phyloP scores from a whole-genome alignment of 2,888 invertebrate species.

The Drosophila infuscata region DNA sequence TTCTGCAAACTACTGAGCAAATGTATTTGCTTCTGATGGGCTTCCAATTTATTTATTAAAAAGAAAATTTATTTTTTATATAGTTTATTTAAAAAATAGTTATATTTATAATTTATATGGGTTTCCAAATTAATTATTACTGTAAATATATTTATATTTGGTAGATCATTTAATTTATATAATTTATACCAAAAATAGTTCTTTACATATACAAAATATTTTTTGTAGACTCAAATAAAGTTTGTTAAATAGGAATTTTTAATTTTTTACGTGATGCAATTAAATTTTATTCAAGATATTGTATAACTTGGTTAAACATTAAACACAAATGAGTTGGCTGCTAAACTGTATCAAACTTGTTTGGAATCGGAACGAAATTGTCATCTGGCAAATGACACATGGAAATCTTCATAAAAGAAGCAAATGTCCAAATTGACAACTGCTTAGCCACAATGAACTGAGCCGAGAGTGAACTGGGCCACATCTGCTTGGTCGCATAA shows the following conservation, averaged over 20 bases:
- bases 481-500: slow-evolving; percentile 15
- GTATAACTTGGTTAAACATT: background rate
- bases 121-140: background rate
- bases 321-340: background rate
- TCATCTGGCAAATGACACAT: slow-evolving; percentile 8
- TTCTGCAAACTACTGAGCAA: background rate
- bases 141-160: no score
- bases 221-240: background rate
- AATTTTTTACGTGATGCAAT: no score
- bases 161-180: no score
- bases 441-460: slow-evolving; percentile 9
- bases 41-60: no score
- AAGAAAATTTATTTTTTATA: no score
- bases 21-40: background rate
- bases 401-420: slow-evolving; percentile 2
- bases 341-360: background rate
- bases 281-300: background rate
- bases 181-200: background rate
- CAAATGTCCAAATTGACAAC: background rate
- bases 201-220: background rate
- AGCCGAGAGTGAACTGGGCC: background rate
- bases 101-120: background rate
- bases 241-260: background rate
- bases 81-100: no score
- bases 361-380: background rate